These are phyloP conservation scores for Brachionus paranguensis DNA, from an alignment of 1,140 invertebrate genomes.

Conservation along the genomic window DNA sequence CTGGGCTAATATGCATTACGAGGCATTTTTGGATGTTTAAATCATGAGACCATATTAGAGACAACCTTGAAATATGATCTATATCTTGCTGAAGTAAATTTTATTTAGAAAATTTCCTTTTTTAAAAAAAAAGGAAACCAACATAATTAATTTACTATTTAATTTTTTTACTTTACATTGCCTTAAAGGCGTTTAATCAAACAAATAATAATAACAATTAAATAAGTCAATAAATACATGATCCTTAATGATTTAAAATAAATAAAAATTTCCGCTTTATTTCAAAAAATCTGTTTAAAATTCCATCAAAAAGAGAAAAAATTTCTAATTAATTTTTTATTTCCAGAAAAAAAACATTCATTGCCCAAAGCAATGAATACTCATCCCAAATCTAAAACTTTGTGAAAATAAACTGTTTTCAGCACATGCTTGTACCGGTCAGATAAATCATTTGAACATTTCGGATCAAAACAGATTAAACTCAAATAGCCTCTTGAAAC, in stretches of 20 bases:
- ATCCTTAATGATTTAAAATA: not conserved
- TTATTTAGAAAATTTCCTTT: no score
- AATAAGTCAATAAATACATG: not conserved
- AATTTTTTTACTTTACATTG: no score
- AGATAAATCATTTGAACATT: not conserved
- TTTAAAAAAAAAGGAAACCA: no score
- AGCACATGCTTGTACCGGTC: not conserved
- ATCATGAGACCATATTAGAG: no score
- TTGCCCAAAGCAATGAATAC: not conserved
- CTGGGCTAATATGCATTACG: no score
- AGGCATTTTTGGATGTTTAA: no score
- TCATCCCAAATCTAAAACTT: not conserved
- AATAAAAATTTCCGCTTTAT: not conserved
- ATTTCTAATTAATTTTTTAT: not conserved
- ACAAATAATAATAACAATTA: no score
- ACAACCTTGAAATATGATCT: no score
- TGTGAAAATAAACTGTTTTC: not conserved
- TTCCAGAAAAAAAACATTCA: not conserved
- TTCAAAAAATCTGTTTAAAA: not conserved
- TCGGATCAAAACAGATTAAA: constrained; percentile 5
- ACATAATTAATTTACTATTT: no score
- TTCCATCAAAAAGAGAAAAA: no score
- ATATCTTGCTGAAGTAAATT: no score
- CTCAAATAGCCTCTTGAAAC: constrained; percentile 1
- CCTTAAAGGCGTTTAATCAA: no score